phyloP scores from a whole-genome alignment of 2,113 vertebrate genomes.

The Odobenus rosmarus region DNA sequence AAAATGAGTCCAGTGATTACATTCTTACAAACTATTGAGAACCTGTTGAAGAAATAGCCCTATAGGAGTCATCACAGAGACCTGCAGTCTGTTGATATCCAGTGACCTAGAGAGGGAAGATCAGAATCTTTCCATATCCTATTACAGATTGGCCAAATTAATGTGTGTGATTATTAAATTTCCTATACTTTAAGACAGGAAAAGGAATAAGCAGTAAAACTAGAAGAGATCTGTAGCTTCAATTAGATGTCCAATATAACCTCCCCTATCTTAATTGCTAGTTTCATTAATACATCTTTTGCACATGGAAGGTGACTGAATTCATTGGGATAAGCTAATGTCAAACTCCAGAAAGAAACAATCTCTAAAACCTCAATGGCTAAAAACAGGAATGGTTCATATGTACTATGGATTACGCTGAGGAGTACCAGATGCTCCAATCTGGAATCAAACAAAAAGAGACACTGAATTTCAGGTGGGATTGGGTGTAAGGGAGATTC shows the following conservation, averaged over 20 bases:
- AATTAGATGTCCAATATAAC: background rate
- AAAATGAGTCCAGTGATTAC: background rate
- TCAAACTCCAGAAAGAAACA: background rate
- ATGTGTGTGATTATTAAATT: background rate
- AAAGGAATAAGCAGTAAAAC: background rate
- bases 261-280: background rate
- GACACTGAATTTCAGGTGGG: background rate
- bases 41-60: background rate
- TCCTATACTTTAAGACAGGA: conserved; percentile 19
- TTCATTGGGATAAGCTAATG: background rate
- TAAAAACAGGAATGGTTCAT: background rate
- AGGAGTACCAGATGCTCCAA: background rate
- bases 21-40: conserved; percentile 18
- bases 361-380: background rate
- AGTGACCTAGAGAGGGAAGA: background rate
- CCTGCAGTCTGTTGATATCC: background rate
- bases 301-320: background rate
- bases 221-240: background rate
- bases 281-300: background rate
- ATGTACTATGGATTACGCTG: background rate
- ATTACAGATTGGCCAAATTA: background rate
- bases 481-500: background rate
- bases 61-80: background rate
- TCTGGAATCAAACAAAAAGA: background rate
- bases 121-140: background rate